Conservation (phyloP, 2,797 vertebrate genomes). For the Carapus acus region DNA sequence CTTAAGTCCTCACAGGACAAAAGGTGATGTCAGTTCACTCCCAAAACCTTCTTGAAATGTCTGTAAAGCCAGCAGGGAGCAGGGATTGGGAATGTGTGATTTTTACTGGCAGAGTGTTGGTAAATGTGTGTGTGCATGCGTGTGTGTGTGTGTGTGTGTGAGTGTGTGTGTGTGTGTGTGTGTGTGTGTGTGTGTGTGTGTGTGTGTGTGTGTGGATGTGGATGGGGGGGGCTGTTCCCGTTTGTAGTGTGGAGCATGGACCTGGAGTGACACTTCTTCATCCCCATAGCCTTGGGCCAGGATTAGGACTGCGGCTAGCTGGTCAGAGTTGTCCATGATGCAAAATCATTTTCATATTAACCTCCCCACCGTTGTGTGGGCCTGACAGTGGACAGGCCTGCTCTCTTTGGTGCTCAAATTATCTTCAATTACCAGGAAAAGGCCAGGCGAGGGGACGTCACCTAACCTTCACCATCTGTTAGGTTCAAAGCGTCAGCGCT, state of each 20-base stretch:
- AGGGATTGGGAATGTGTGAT: constrained; percentile 75
- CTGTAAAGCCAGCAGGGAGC: constrained; percentile 64
- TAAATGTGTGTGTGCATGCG: constrained; percentile 63
- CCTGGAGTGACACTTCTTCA: constrained; percentile 79
- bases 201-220: constrained; percentile 57
- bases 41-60: constrained; percentile 64
- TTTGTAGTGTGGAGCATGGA: constrained; percentile 70
- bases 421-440: constrained; percentile 97
- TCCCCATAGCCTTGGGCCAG: constrained; percentile 88
- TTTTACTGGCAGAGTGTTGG: constrained; percentile 75
- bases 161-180: constrained; percentile 76
- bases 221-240: constrained; percentile 76
- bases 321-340: constrained; percentile 82
- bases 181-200: constrained; percentile 69
- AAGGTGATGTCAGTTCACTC: constrained; percentile 66
- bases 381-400: constrained; percentile 87
- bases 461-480: constrained; percentile 99
- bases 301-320: constrained; percentile 83
- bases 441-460: constrained; percentile 92
- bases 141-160: constrained; percentile 62
- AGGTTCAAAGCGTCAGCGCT: constrained; percentile 83
- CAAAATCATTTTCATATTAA: constrained; percentile 97
- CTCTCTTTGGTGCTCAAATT: constrained; percentile 92
- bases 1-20: constrained; percentile 67
- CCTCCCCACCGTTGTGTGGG: constrained; percentile 80